Base-by-base conservation (phyloP, 2,888 invertebrate species). In the Orthosia incerta region DNA sequence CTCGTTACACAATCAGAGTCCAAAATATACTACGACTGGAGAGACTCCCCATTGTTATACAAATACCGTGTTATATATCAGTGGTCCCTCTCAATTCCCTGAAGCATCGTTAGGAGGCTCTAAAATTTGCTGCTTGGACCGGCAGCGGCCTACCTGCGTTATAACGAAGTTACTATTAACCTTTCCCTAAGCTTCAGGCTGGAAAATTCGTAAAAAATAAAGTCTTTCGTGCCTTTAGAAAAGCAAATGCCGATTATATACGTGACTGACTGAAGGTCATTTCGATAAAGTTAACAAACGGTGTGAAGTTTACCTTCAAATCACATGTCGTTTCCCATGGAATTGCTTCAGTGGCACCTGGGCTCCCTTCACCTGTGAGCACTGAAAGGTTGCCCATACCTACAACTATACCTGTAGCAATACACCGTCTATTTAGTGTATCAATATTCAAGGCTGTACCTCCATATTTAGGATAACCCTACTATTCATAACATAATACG, bases 371-470 rank as follows among this genome's bases (percentile, higher is more conserved):
- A 57, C 55, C 50, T 39, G 23, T n/a, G n/a, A 46, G 12, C 50
- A 39, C 18, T 23, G 13, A 53, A 55, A 69, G 62, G 46, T 51
- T 23, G 5, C 13, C 3, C 15, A 5, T 16, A 9, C 46, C 23
- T 31, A 55, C 31, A 45, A 45, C 63, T 50, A 31, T 18, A 31
- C 20, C 48, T 56, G 23, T 46, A 53, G 45, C 26, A 48, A 26
- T 9, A 48, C 13, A 16, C 26, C 16, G 20, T 31, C 51, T 74
- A 57, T 55, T 73, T 55, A 64, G 53, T 72, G 55, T 77, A 86
- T 85, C 84, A 85, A 85, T 85, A 85, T 85, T 79, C 86, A 82
- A 79, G 82, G 64, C 67, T 71, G 76, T 73, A 57, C 26, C 60
- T 66, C 68, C 61, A 51, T 61, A 61, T 70, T 80, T 72, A 75